phyloP scores from a whole-genome alignment of 2,797 vertebrate genomes.

The Pseudochirops corinnae region DNA sequence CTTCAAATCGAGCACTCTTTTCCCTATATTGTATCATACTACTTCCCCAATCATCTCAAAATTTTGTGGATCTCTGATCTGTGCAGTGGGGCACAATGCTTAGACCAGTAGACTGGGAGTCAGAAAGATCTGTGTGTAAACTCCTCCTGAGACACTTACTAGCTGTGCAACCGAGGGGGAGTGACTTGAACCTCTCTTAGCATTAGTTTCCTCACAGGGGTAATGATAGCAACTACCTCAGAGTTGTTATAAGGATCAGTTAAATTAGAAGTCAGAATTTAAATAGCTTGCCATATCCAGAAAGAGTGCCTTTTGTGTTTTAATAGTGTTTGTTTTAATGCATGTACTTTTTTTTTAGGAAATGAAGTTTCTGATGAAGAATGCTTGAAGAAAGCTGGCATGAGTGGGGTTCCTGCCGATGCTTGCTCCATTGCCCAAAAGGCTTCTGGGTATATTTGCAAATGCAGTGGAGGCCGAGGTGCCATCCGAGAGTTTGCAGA shows the following conservation, averaged over 20 bases:
- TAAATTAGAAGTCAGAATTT: constrained; percentile 27
- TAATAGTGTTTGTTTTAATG: constrained; percentile 11
- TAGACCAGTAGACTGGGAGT: neutral
- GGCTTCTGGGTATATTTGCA: constrained; percentile 90
- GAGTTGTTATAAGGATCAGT: constrained; percentile 18
- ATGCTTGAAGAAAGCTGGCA: constrained; percentile 89
- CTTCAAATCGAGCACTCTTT: neutral
- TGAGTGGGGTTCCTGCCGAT: constrained; percentile 90
- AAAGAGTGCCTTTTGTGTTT: neutral
- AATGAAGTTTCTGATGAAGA: constrained; percentile 89
- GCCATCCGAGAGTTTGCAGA: constrained; percentile 92
- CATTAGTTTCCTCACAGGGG: constrained; percentile 14
- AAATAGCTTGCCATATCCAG: neutral
- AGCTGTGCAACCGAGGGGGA: neutral
- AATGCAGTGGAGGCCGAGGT: constrained; percentile 85
- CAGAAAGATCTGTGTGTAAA: neutral
- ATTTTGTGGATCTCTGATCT: too few species aligned
- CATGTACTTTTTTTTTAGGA: constrained; percentile 82
- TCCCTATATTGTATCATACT: neutral
- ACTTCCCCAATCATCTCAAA: neutral
- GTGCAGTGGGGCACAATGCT: neutral
- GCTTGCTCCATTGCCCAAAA: constrained; percentile 86
- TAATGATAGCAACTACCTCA: constrained; percentile 10
- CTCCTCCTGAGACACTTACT: neutral
- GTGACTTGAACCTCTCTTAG: neutral